A percentile compares a stretch with the other conserved stretches of the same genome.
phyloP scores from a whole-genome alignment of 2,888 invertebrate genomes.

The Protodeltote pygarga region DNA sequence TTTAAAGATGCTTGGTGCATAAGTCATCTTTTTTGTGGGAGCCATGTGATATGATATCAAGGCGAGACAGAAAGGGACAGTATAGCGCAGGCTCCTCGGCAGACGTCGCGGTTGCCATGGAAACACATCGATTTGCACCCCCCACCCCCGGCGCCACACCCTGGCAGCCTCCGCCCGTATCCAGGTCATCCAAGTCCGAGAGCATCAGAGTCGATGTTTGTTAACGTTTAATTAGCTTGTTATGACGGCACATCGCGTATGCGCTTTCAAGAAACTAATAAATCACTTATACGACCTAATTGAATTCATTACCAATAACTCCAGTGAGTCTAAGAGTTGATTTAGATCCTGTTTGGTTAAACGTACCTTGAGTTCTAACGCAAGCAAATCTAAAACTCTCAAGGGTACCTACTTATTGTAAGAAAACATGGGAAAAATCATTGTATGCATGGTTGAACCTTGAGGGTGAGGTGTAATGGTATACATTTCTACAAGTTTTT shows the following conservation, averaged over 20 bases:
- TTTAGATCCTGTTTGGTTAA: no score
- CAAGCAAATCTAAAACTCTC: no score
- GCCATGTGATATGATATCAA: slow-evolving; percentile 84
- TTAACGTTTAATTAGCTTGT: slow-evolving; percentile 49
- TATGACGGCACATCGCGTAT: slow-evolving; percentile 21
- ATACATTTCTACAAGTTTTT: no score
- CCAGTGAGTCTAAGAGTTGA: no score
- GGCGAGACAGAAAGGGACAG: slow-evolving; percentile 86
- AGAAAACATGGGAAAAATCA: no score
- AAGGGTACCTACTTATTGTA: no score
- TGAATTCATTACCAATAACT: no score
- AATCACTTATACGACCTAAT: background rate
- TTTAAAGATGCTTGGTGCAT: slow-evolving; percentile 16
- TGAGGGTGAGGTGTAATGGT: no score
- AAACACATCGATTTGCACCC: slow-evolving; percentile 83
- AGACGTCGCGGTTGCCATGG: slow-evolving; percentile 85
- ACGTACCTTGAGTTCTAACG: no score
- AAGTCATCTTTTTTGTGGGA: slow-evolving; percentile 49
- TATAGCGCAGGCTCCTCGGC: slow-evolving; percentile 86
- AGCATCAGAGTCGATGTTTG: slow-evolving; percentile 60
- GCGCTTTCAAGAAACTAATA: slow-evolving; percentile 17
- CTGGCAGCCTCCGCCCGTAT: slow-evolving; percentile 76
- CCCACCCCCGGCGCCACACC: slow-evolving; percentile 59
- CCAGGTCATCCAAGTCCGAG: slow-evolving; percentile 82
- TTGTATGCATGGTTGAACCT: no score